A percentile compares a stretch with the other conserved stretches of the same genome.
phyloP scores from a whole-genome alignment of 2,113 vertebrate species.

The Myrmophylax atrothorax region DNA sequence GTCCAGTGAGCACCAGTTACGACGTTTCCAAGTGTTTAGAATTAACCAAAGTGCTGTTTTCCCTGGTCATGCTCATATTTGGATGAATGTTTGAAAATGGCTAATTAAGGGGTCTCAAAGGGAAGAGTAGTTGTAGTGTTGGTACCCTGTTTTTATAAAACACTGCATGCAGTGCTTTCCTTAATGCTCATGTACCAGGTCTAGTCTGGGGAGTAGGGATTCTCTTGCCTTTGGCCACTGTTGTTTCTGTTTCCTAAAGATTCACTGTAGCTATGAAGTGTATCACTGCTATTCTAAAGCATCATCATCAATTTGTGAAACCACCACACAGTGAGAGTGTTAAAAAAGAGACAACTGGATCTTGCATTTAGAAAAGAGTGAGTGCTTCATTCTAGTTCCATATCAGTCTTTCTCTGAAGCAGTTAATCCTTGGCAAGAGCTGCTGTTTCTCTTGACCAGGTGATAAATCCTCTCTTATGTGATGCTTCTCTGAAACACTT shows the following conservation, averaged over 20 bases:
- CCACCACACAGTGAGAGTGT: not conserved
- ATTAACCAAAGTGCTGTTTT: not conserved
- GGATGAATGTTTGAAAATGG: not conserved
- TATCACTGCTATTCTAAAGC: not conserved
- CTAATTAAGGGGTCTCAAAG: not conserved
- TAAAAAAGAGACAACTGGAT: slow-evolving; percentile 12
- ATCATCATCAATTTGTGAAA: not conserved
- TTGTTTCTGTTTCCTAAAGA: not conserved
- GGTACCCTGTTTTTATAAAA: not conserved
- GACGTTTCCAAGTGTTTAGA: not conserved
- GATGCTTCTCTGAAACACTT: slow-evolving; percentile 47
- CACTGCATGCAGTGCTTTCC: not conserved
- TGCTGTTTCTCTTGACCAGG: slow-evolving; percentile 45
- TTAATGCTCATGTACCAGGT: not conserved
- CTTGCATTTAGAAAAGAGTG: not conserved
- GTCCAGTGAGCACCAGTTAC: not conserved
- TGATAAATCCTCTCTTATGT: slow-evolving; percentile 31
- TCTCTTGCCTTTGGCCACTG: not conserved
- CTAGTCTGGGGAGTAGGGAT: not conserved
- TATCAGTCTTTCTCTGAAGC: slow-evolving; percentile 45
- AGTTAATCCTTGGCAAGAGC: slow-evolving; percentile 51
- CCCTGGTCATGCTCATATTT: not conserved
- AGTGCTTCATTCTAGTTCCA: slow-evolving; percentile 31
- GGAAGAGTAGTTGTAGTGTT: not conserved
- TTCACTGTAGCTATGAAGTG: not conserved